phyloP scores from a whole-genome alignment of 2,113 vertebrate genomes.

The Phrynocephalus versicolor region DNA sequence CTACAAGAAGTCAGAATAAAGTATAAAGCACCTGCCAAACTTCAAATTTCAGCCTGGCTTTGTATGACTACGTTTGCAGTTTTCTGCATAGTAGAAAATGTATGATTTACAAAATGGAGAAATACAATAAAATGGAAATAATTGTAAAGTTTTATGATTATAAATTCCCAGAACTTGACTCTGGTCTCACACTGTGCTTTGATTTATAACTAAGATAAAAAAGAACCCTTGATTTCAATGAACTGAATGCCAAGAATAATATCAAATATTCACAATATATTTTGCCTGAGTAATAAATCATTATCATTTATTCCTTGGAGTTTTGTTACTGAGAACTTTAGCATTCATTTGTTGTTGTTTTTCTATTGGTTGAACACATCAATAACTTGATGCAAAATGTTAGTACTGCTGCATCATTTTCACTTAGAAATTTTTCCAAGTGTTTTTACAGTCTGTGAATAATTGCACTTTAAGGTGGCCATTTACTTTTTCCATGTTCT shows the following conservation, averaged over 20 bases:
- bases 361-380: not conserved
- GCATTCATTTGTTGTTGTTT: not conserved
- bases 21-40: no score
- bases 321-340: slow-evolving; percentile 9
- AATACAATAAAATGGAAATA: slow-evolving; percentile 23
- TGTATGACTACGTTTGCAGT: no score
- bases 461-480: not conserved
- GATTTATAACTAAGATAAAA: not conserved
- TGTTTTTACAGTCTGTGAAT: not conserved
- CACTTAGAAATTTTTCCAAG: not conserved
- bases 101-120: not conserved
- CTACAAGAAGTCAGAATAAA: no score
- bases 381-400: not conserved
- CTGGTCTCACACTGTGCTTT: not conserved
- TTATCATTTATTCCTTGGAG: not conserved
- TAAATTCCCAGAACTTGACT: slow-evolving; percentile 4
- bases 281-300: slow-evolving; percentile 1
- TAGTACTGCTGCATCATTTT: not conserved
- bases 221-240: slow-evolving; percentile 9
- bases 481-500: not conserved
- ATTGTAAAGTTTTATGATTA: slow-evolving; percentile 19
- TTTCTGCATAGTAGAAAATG: not conserved
- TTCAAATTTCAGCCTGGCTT: no score
- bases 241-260: slow-evolving; percentile 3
- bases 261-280: slow-evolving; percentile 15